phyloP scores from a whole-genome alignment of 2,797 vertebrate genomes.

The Bufotes viridis region DNA sequence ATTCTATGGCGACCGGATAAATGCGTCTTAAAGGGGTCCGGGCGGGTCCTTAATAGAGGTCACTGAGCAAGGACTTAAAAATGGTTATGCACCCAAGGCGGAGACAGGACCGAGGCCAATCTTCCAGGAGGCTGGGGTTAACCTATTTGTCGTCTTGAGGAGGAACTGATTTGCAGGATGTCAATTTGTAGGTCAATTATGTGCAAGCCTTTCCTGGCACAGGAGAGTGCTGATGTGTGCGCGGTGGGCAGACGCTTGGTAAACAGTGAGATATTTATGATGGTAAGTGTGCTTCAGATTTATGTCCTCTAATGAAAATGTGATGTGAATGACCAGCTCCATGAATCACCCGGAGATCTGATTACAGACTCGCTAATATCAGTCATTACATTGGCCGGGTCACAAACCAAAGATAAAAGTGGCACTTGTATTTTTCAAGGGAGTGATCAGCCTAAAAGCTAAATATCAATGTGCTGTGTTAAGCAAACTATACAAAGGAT shows the following conservation, averaged over 20 bases:
- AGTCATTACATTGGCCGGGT: not conserved
- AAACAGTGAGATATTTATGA: constrained; percentile 9
- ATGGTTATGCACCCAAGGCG: not conserved
- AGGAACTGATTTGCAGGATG: not conserved
- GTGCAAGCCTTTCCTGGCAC: not conserved
- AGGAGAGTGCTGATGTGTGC: not conserved
- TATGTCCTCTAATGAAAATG: not conserved
- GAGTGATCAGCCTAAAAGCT: not conserved
- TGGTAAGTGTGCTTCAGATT: not conserved
- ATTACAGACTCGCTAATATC: not conserved
- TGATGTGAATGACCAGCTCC: not conserved
- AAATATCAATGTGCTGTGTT: too few relatives aligned
- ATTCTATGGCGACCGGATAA: constrained; percentile 3
- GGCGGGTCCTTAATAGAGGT: not conserved
- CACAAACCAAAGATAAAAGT: not conserved
- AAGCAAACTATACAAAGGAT: too few relatives aligned
- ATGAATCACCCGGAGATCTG: not conserved
- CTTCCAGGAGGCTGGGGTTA: not conserved
- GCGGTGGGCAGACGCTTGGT: not conserved
- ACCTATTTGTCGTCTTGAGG: not conserved
- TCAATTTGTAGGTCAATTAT: constrained; percentile 7
- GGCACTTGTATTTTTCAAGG: not conserved
- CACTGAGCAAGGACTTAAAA: constrained; percentile 2
- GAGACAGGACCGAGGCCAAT: not conserved
- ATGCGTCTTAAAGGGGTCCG: not conserved